Percentiles rank a stretch among this genome's conserved stretches.
These are phyloP conservation scores for Leontocebus nigricollis DNA, from an alignment of 2,797 vertebrate species.

Conservation along the genomic window DNA sequence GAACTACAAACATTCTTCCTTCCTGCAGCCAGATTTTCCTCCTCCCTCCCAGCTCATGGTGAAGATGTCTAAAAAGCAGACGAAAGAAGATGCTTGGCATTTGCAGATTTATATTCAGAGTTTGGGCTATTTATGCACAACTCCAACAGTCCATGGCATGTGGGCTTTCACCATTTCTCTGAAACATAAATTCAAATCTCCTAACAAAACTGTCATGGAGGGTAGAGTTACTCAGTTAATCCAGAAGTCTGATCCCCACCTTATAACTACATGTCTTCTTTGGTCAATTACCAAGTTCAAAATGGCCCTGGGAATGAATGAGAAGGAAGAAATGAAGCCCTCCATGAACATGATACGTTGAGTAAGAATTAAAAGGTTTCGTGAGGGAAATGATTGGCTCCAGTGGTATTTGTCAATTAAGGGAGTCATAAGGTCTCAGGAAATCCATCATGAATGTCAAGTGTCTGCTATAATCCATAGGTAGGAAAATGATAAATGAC, in stretches of 20 bases:
- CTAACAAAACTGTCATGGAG: constrained; percentile 20
- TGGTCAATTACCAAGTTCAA: not conserved
- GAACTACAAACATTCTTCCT: not conserved
- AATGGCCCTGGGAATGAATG: not conserved
- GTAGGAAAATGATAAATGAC: constrained; percentile 8
- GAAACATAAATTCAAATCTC: constrained; percentile 26
- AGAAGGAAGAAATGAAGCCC: not conserved
- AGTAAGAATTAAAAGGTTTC: constrained; percentile 50
- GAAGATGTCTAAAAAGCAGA: not conserved
- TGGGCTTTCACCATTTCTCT: not conserved
- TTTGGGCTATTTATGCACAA: not conserved
- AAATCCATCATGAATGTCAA: constrained; percentile 56
- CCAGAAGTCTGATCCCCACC: not conserved
- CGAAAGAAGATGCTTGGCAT: not conserved
- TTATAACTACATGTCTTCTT: not conserved
- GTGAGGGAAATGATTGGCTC: constrained; percentile 39
- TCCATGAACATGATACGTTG: not conserved
- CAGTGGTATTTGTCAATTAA: constrained; percentile 46
- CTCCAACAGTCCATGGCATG: not conserved
- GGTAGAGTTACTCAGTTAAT: not conserved
- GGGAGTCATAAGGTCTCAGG: constrained; percentile 22
- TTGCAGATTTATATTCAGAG: not conserved
- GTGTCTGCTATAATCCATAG: not conserved
- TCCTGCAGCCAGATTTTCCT: not conserved
- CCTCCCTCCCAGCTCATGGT: not conserved